Percentiles rank a stretch among this genome's conserved stretches.
Evolutionary conservation across 2,113 vertebrate species (phyloP).

Genomic region (Mesitornis unicolor): DNA sequence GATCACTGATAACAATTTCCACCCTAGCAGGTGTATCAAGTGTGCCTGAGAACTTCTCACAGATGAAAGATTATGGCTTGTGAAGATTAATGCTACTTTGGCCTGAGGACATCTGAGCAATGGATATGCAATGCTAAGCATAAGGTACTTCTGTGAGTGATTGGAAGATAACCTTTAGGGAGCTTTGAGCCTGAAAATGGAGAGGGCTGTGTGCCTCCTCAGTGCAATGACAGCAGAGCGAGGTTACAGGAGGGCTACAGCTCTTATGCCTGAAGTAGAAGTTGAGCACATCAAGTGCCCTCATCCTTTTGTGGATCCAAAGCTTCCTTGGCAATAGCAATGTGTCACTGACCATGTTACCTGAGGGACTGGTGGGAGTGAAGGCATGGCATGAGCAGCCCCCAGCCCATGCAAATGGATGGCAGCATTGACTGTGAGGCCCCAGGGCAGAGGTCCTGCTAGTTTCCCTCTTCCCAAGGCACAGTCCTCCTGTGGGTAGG

Average conservation of each 20-base stretch:
- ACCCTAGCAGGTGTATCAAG: background rate
- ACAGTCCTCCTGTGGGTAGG: rapidly evolving
- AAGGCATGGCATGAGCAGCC: background rate
- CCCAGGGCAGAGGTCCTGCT: background rate
- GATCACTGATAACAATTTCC: background rate
- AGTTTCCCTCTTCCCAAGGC: background rate
- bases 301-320: background rate
- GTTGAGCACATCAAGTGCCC: background rate
- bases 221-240: background rate
- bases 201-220: rapidly evolving
- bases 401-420: background rate
- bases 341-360: background rate
- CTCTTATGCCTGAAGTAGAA: background rate
- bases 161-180: background rate
- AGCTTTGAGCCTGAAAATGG: background rate
- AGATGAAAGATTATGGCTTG: background rate
- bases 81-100: background rate
- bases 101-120: background rate
- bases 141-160: background rate
- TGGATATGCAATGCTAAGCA: background rate
- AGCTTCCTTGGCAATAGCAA: background rate
- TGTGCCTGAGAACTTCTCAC: background rate
- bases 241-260: background rate
- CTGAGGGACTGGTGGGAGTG: background rate
- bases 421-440: background rate